Base-by-base conservation (phyloP, 2,113 vertebrate species). In the Myxocyprinus asiaticus region DNA sequence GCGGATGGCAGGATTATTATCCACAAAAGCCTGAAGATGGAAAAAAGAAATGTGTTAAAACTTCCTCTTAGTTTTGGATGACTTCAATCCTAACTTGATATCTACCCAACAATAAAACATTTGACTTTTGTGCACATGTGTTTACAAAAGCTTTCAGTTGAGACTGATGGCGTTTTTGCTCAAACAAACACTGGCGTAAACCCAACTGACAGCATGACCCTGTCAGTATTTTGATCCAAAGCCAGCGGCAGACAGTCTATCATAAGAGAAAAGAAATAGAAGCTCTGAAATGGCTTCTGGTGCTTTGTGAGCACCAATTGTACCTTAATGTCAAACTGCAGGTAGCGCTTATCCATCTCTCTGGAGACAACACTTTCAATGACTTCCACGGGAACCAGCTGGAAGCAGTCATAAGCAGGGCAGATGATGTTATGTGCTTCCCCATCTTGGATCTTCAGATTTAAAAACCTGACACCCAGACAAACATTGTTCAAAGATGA, bases 281-380 rank as follows among this genome's bases (percentile, higher is more conserved):
- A 72, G 55, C 42, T 59, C n/a, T 72, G 53, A 17, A 72, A 72
- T 7, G 69, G 14, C 43, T 45, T 73, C 70, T 42, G 7, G 45
- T 12, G 59, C 59, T 76, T 53, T 43, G 48, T 43, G 59, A 44
- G 17, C 10, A 42, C 11, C 61, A 47, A 17, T n/a, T 44, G 15
- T 93, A 98, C 97, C 96, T 99, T 99, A 90, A 99, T 99, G 90
- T 99, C 98, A 94, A 99, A 99, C 82, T 96, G 97, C 70, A 98
- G 93, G 87, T 98, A 99, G 78, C 98, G 95, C 86, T 92, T 96
- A 87, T 99, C 98, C 98, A 99, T 99, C 91, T 99, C 98, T 90
- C 96, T 95, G 83, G 97, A 99, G 86, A 99, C 97, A 66, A 99
- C 95, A 83, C 97, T 96, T 91, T 99, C 97, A 86, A 99, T 99